Evolutionary conservation across 2,888 invertebrate species (phyloP).

Genomic region (Ceratothoa steindachneri): DNA sequence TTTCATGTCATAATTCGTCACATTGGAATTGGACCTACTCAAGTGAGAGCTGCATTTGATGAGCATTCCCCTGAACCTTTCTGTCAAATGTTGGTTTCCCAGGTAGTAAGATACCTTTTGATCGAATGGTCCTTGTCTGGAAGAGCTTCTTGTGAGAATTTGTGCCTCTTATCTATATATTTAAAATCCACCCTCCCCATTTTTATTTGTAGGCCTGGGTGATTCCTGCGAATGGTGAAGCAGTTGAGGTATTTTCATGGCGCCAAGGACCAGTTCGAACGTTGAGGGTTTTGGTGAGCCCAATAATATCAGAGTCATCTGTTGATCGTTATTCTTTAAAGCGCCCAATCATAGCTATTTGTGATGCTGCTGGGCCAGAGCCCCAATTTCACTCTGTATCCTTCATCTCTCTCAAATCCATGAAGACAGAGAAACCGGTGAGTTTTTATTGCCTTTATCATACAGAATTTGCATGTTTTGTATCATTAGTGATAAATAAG

Average conservation of each 20-base stretch:
- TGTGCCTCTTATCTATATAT: no score
- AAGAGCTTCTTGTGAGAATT: no score
- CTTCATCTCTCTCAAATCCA: slow-evolving; percentile 71
- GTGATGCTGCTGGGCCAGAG: slow-evolving; percentile 76
- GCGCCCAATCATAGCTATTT: slow-evolving; percentile 83
- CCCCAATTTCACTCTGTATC: slow-evolving; percentile 74
- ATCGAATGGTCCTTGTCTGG: no score
- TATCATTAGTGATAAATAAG: no score
- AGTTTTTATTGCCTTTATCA: slow-evolving; percentile 27
- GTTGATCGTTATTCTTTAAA: slow-evolving; percentile 71
- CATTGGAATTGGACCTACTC: no score
- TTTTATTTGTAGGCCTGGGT: slow-evolving; percentile 73
- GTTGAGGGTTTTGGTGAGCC: slow-evolving; percentile 78
- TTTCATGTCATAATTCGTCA: no score
- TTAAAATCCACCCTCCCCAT: no score
- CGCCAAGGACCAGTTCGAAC: slow-evolving; percentile 81
- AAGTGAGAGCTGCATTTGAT: no score
- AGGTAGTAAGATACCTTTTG: no score
- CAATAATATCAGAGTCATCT: slow-evolving; percentile 58
- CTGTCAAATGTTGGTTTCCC: no score
- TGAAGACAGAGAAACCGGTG: slow-evolving; percentile 74
- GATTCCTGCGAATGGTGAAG: slow-evolving; percentile 82
- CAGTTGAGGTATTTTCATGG: slow-evolving; percentile 90
- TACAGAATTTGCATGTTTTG: no score
- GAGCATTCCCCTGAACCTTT: no score